Conservation (phyloP, 1,140 invertebrate species). For the Coboldia fuscipes region DNA sequence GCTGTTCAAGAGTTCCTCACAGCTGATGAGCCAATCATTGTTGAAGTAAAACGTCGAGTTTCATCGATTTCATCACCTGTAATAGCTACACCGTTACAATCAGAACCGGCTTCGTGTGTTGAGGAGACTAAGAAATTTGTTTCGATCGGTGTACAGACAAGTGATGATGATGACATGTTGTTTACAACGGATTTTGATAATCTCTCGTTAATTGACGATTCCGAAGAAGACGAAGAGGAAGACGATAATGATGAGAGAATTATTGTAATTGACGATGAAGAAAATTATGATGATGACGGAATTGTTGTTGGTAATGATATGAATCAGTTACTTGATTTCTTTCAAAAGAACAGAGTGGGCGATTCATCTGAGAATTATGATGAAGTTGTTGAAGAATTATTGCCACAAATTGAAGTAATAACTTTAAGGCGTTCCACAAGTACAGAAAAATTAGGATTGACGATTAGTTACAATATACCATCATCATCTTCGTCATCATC, state of each 20-base stretch:
- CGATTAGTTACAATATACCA: conserved; percentile 27
- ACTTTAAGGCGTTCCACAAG: conserved; percentile 31
- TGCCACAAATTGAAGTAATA: conserved; percentile 34
- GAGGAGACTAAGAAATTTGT: conserved; percentile 11
- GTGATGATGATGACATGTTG: too few relatives aligned
- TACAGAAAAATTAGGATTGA: conserved; percentile 41
- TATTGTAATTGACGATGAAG: neutral
- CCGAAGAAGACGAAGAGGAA: too few relatives aligned
- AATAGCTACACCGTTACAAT: conserved; percentile 8
- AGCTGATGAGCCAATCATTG: conserved; percentile 46
- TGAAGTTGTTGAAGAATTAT: too few relatives aligned
- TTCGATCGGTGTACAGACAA: conserved; percentile 27
- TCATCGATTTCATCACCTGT: conserved; percentile 12
- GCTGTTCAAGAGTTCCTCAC: conserved; percentile 45
- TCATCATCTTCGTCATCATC: too few relatives aligned
- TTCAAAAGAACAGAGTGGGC: too few relatives aligned
- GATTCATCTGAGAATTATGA: too few relatives aligned
- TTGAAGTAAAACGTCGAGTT: conserved; percentile 41
- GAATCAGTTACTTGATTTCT: neutral
- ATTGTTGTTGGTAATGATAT: conserved; percentile 1
- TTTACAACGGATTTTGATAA: conserved; percentile 1
- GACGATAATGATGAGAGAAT: neutral
- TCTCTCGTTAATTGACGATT: neutral
- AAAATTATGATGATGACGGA: neutral
- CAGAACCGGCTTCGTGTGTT: conserved; percentile 11